Base-by-base conservation (phyloP, 2,113 vertebrate species). In the Hirundichthys speculiger region DNA sequence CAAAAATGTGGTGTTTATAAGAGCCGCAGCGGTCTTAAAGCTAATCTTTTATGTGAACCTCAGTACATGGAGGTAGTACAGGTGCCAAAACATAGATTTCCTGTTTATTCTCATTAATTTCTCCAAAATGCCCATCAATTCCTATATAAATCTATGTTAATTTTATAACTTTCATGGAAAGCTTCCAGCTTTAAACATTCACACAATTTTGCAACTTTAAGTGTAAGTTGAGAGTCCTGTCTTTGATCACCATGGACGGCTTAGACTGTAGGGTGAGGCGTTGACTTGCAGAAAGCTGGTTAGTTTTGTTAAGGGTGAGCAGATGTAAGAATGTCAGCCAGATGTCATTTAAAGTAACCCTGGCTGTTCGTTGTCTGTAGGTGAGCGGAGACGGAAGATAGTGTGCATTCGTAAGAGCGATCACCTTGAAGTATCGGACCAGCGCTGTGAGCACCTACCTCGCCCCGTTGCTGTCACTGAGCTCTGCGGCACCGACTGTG, bases 401-500 rank as follows among this genome's bases (percentile, higher is more conserved):
- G 86, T 79, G 10, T 98, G 97, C 64, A 53, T 96, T 79, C 94
- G 93, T 14, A 94, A 93, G 85, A 98, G 91, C 15, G 96, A 98
- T 84, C 94, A 47, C 10, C 65, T 92, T 7, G 89, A 95, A 52
- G 94, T 98, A 14, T 95, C 95, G 8, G 94, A 96, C 66, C 94
- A 96, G 80, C 94, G 93, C 72, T 98, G 96, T 92, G 94, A 95
- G 55, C 86, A 91, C 73, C 67, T 90, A 75, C 85, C 94, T 47
- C 77, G 79, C 10, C 93, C 93, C 1, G 68, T 81, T 47, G 68
- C 84, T 61, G 75, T 90, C 20, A 90, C 82, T 16, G 95, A 99
- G 84, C 87, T 90, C 20, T 99, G 97, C 87, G 98, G 96, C 77
- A 80, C 81, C 7, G 94, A 98, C 48, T 99, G 97, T 90, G 95